Percentiles rank a stretch among this genome's conserved stretches.
Conservation (phyloP, 2,888 invertebrate genomes). For the Ptycholaimellus sp. region DNA sequence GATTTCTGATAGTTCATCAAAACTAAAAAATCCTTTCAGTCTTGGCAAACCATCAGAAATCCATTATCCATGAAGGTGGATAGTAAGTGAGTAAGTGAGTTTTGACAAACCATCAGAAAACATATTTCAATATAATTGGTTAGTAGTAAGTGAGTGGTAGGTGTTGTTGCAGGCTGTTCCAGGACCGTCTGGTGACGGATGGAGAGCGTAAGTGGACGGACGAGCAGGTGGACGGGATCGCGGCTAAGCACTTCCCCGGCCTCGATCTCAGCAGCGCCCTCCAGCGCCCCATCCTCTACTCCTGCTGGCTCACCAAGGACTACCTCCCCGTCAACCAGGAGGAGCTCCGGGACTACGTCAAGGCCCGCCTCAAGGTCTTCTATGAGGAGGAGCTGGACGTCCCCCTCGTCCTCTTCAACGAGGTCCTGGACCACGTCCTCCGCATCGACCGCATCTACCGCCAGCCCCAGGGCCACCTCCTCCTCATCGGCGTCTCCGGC, state of each 20-base stretch:
- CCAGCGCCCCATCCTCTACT: conserved; percentile 79
- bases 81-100: no score
- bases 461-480: conserved; percentile 72
- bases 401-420: conserved; percentile 86
- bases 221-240: conserved; percentile 76
- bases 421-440: conserved; percentile 89
- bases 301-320: conserved; percentile 95
- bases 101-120: no score
- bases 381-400: conserved; percentile 98
- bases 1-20: not conserved
- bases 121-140: not conserved
- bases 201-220: conserved; percentile 89
- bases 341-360: conserved; percentile 78
- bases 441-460: conserved; percentile 96
- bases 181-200: conserved; percentile 58
- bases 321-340: conserved; percentile 86
- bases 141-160: not conserved
- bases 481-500: conserved; percentile 92
- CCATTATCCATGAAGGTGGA: no score
- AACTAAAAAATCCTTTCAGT: no score
- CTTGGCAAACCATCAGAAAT: no score
- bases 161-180: conserved; percentile 6
- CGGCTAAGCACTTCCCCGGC: conserved; percentile 53
- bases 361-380: conserved; percentile 85
- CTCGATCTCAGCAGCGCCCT: conserved; percentile 44